Base-by-base conservation (phyloP, 2,797 vertebrate species). In the Sebastiscus tertius region DNA sequence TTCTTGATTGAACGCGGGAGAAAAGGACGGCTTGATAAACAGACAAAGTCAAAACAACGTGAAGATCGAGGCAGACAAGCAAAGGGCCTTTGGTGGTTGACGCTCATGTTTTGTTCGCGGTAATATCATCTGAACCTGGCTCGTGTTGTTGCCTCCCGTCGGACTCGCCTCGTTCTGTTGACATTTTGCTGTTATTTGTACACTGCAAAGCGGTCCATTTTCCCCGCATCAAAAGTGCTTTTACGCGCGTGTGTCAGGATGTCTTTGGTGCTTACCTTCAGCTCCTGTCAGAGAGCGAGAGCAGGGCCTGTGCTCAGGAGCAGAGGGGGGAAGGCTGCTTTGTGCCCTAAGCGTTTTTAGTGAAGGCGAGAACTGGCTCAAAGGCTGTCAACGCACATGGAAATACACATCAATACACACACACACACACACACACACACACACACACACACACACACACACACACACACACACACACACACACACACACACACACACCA, bases 231-330 rank as follows among this genome's bases (percentile, higher is more conserved):
- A 95, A 95, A 96, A 95, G 90, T 93, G 89, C 94, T 95, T 95
- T 95, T 93, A 92, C 89, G 76, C 64, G 83, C 33, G 85, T 83
- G 93, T 95, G 95, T 96, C 94, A 95, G 93, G 91, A 93, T 96
- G 94, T 95, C 95, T 96, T 96, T 94, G 91, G 93, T 94, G 94
- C 95, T 96, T 96, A 95, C 94, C 94, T 96, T 96, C 93, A 95
- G 94, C 94, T 94, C 71, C 93, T 96, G 95, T 94, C 95, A 96
- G 94, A 85, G 82, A 92, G 87, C 65, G 85, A 83, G 92, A 90
- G 92, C 89, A 88, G 90, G 91, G 93, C 90, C 89, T 76, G 73
- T 91, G 93, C 89, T 94, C 86, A 65, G 88, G 90, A 93, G 93
- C 89, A 90, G 87, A 87, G 91, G 85, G 90, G 93, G 94, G 88